Evolutionary conservation across 2,797 vertebrate species (phyloP), one percentile per base, ranked within the genome.

Genomic region (Halcyon smyrnensis): DNA sequence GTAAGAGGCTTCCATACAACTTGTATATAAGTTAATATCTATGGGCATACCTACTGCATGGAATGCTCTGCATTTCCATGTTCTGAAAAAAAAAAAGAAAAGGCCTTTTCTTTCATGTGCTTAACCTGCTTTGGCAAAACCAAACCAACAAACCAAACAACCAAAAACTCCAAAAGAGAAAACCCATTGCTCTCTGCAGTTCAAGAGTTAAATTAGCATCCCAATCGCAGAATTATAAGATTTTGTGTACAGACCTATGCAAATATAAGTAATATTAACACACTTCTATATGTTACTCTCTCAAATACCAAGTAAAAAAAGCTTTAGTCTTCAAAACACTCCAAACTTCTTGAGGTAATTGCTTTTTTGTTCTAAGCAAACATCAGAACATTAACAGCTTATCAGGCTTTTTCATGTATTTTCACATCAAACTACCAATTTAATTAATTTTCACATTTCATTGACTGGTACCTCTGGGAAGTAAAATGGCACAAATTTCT

Each of bases 111-210:
- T 89, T 91, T 64, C 4, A 6, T 54, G 5, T 53, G 24, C 36
- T 86, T 87, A 46, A 57, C 7, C 12, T 67, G 21, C 24, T 70
- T 77, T 70, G 36, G 5, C 6, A 84, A 82, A 93, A 73, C 48
- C 48, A 60, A 6, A 56, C 16, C 50, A n/a, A n/a, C n/a, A n/a
- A 48, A 24, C 24, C 27, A 54, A 32, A 10, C 53, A 54, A 32
- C 7, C 17, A 32, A 56, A 20, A 13, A 20, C 53, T 18, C 53
- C 11, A 56, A 56, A 56, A 56, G 30, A 30, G 30, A 54, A 54
- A 4, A 0, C 1, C 56, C 9, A 2, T 6, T 43, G 6, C 2
- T 70, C 24, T 80, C 17, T 65, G 27, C 23, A 39, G 9, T 67
- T 27, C 20, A 30, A 34, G 19, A 79, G 20, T 56, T 27, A 83